Base-by-base conservation (phyloP, 1,140 invertebrate genomes). In the Musca vetustissima region DNA sequence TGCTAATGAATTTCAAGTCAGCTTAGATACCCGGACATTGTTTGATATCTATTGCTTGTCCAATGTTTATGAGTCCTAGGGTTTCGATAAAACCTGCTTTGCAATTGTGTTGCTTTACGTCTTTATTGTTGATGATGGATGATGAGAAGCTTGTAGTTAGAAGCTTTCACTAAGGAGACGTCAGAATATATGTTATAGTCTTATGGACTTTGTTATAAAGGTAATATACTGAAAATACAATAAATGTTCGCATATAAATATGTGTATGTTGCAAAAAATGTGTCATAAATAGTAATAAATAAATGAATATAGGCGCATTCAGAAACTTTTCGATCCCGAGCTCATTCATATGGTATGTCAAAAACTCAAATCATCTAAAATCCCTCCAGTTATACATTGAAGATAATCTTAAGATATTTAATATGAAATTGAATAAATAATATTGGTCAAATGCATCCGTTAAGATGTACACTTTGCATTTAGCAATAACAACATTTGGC, bases 1-100 rank as follows among this genome's bases (percentile, higher is more conserved):
- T 48, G 50, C 68, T 66, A 66, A 25, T 47, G 24, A 25, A 49
- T 57, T 66, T 52, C n/a, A 53, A 53, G 64, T 69, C 68, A 69
- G 64, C 68, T 69, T 47, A 55, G 28, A 28, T 25, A 36, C 24
- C 2, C 55, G 21, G 19, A 66, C 68, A 69, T 69, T 66, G 43
- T 69, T n/a, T n/a, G 25, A 36, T 48, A 52, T 52, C 19, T 13
- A 1, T 52, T 21, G 9, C 13, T 52, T 6, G 17, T 22, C 4
- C 3, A n/a, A 17, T 43, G n/a, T 61, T 11, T 28, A 15, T 28
- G 25, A n/a, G 13, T n/a, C 28, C 28, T 28, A 28, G 28, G 8
- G 8, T 15, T n/a, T n/a, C 13, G 25, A 25, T 14, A 28, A 59
- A 59, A 19, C 14, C 43, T 36, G n/a, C 32, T 61, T n/a, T 36